phyloP scores from a whole-genome alignment of 1,140 invertebrate genomes.

The Philopotamus ludificatus region DNA sequence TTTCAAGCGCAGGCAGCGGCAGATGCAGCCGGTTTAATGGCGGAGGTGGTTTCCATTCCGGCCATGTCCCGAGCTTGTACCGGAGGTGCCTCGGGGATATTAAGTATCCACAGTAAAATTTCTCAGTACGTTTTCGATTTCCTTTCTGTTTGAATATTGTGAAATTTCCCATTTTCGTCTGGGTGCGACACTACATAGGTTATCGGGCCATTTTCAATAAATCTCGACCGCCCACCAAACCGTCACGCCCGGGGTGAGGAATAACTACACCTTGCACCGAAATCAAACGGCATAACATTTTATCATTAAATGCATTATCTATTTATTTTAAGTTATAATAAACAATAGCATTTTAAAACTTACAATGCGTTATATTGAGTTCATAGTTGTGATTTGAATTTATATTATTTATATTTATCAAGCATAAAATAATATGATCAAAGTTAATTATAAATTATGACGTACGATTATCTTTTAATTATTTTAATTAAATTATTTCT shows the following conservation, averaged over 20 bases:
- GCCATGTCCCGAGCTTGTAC: background rate
- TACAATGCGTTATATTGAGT: no score
- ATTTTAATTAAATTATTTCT: no score
- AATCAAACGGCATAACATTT: no score
- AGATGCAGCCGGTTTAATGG: background rate
- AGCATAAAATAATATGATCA: no score
- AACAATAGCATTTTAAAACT: no score
- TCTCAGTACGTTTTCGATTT: conserved; percentile 24
- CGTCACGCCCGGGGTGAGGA: background rate
- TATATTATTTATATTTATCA: no score
- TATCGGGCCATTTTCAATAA: conserved; percentile 16
- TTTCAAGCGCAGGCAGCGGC: background rate
- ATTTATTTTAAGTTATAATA: no score
- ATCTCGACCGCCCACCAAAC: conserved; percentile 11
- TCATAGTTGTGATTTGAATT: no score
- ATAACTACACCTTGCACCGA: no score
- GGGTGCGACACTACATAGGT: conserved; percentile 22
- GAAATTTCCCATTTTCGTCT: conserved; percentile 27
- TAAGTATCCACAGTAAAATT: conserved; percentile 21
- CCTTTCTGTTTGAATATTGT: conserved; percentile 30
- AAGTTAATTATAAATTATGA: no score
- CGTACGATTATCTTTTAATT: no score
- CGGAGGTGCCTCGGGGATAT: background rate
- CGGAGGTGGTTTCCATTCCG: background rate
- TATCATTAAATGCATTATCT: no score